Conservation (phyloP, 2,888 invertebrate genomes). For the Nycteola revayana region DNA sequence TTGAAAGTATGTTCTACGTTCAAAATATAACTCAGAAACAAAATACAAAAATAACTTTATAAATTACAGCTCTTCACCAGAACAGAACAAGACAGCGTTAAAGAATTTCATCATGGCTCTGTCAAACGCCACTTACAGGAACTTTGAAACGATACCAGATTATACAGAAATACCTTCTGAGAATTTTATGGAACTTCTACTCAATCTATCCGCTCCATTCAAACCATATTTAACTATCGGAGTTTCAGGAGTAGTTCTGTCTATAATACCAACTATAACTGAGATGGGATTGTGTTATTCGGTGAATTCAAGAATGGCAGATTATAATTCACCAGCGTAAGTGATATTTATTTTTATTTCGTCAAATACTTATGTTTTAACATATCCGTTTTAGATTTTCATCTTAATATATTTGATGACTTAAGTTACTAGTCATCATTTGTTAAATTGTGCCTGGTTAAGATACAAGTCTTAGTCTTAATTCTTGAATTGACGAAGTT, state of each 20-base stretch:
- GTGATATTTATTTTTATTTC: too few relatives aligned
- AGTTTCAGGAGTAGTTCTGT: constrained; percentile 72
- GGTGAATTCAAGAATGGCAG: constrained; percentile 84
- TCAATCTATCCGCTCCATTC: constrained; percentile 75
- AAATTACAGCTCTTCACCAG: constrained; percentile 53
- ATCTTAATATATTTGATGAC: too few relatives aligned
- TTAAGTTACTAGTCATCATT: too few relatives aligned
- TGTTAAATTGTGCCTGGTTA: too few relatives aligned
- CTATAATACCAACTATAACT: constrained; percentile 83
- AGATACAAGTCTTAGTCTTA: too few relatives aligned
- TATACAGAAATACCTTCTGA: constrained; percentile 80
- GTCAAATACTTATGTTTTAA: too few relatives aligned
- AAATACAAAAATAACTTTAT: too few relatives aligned
- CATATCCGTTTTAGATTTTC: too few relatives aligned
- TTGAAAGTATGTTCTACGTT: too few relatives aligned
- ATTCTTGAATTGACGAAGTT: too few relatives aligned
- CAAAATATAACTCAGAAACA: too few relatives aligned
- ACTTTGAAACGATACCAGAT: constrained; percentile 79
- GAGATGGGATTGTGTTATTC: constrained; percentile 88
- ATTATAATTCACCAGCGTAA: constrained; percentile 82
- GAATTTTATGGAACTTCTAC: constrained; percentile 80
- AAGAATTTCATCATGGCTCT: constrained; percentile 79
- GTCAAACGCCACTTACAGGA: constrained; percentile 82
- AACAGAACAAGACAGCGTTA: constrained; percentile 76
- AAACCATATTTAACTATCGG: constrained; percentile 78